These are phyloP conservation scores for Neopipo cinnamomea DNA, from an alignment of 2,113 vertebrate species.

Conservation along the genomic window DNA sequence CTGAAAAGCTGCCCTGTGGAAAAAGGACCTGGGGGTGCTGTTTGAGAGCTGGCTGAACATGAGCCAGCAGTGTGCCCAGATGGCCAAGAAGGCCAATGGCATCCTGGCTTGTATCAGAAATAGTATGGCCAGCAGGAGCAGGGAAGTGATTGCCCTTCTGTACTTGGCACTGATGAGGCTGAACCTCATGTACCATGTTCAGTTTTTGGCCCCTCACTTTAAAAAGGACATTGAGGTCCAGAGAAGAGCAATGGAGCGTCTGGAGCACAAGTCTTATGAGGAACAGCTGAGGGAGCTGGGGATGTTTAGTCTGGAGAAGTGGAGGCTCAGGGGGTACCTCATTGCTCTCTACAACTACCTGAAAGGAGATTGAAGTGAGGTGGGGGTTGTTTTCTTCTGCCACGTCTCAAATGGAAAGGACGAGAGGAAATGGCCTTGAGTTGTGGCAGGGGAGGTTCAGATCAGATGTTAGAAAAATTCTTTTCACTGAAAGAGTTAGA, in stretches of 20 bases:
- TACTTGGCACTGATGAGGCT: accelerated
- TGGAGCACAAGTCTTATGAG: not conserved
- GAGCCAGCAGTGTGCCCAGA: not conserved
- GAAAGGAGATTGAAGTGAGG: not conserved
- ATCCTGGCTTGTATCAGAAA: not conserved
- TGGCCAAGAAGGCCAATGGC: not conserved
- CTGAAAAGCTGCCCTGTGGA: not conserved
- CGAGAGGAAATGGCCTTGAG: not conserved
- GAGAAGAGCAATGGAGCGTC: not conserved
- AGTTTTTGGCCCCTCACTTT: accelerated
- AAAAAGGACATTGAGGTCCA: not conserved
- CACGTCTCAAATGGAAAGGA: not conserved
- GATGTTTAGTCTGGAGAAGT: not conserved
- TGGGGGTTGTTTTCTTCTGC: accelerated
- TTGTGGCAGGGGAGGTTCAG: not conserved
- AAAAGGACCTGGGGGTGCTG: not conserved
- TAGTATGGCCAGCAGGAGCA: not conserved
- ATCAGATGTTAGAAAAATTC: not conserved
- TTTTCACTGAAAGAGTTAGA: not conserved
- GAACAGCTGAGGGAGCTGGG: not conserved
- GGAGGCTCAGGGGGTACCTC: not conserved
- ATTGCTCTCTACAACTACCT: accelerated
- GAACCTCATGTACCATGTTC: accelerated
- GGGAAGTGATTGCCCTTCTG: not conserved
- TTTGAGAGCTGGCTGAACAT: not conserved